phyloP scores from a whole-genome alignment of 1,140 invertebrate species.

The Hydropsyche tenuis region DNA sequence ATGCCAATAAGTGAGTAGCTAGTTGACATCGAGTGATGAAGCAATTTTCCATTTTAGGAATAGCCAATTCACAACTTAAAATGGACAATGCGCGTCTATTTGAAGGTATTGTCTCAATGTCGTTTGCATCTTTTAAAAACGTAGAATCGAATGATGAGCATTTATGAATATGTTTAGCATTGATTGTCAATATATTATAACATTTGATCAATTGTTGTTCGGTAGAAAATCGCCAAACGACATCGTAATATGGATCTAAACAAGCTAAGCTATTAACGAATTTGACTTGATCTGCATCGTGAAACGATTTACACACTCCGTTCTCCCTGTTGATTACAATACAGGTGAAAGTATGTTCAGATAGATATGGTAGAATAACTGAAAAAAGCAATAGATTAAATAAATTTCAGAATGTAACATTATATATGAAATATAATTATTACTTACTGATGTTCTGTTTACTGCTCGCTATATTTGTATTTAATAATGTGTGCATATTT shows the following conservation, averaged over 20 bases:
- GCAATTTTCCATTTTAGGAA: slow-evolving; percentile 75
- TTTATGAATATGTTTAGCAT: slow-evolving; percentile 31
- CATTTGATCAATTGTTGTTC: slow-evolving; percentile 75
- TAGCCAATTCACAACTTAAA: slow-evolving; percentile 78
- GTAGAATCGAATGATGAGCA: slow-evolving; percentile 34
- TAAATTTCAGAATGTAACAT: background rate
- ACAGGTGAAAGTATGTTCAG: slow-evolving; percentile 78
- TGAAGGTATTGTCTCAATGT: slow-evolving; percentile 32
- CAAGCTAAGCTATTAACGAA: slow-evolving; percentile 77
- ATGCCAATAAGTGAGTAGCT: slow-evolving; percentile 86
- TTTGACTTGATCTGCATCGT: slow-evolving; percentile 77
- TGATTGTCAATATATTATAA: slow-evolving; percentile 76
- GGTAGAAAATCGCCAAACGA: slow-evolving; percentile 83
- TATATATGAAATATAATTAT: slow-evolving; percentile 5
- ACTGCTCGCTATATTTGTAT: slow-evolving; percentile 88
- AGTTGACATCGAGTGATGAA: slow-evolving; percentile 82
- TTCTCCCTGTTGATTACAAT: slow-evolving; percentile 85
- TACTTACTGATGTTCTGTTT: slow-evolving; percentile 80
- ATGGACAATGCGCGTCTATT: slow-evolving; percentile 59
- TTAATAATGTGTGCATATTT: slow-evolving; percentile 84
- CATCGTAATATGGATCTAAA: slow-evolving; percentile 87
- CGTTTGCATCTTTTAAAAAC: slow-evolving; percentile 12
- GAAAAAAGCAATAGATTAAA: slow-evolving; percentile 55
- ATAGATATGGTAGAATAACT: slow-evolving; percentile 74
- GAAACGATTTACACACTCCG: slow-evolving; percentile 83